Conservation (phyloP, 2,888 invertebrate species). For the Lasius platythorax region DNA sequence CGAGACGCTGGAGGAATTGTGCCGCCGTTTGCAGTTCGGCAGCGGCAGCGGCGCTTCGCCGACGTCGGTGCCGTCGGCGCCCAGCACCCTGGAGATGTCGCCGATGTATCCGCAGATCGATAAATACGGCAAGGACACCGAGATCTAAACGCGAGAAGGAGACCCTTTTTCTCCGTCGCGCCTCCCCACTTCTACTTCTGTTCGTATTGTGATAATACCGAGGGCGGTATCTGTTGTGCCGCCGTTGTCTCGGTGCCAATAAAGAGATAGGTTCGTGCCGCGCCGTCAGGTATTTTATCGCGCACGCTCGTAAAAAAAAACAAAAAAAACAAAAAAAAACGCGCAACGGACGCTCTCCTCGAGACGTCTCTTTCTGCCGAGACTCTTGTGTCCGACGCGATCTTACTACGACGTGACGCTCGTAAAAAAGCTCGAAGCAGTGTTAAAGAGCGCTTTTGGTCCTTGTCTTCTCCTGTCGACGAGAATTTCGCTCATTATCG, state of each 20-base stretch:
- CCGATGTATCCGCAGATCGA: constrained; percentile 94
- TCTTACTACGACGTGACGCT: neutral
- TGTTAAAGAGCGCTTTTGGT: constrained; percentile 1
- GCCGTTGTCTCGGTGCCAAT: constrained; percentile 57
- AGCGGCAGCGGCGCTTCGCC: constrained; percentile 88
- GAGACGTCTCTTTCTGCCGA: neutral
- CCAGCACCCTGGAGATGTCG: constrained; percentile 95
- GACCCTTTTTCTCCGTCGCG: neutral
- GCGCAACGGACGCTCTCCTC: neutral
- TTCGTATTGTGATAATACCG: constrained; percentile 73
- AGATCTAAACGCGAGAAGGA: constrained; percentile 88
- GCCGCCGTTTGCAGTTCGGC: constrained; percentile 90
- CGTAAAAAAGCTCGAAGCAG: constrained; percentile 20
- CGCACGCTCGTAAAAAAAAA: neutral
- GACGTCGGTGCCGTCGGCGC: constrained; percentile 91
- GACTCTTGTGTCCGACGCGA: neutral
- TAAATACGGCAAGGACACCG: constrained; percentile 93
- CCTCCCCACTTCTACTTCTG: constrained; percentile 39
- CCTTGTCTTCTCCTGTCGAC: neutral
- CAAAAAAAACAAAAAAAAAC: too few species aligned
- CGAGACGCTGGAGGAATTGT: constrained; percentile 93
- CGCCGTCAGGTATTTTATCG: constrained; percentile 33
- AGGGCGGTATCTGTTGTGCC: constrained; percentile 42
- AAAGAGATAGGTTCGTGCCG: constrained; percentile 65
- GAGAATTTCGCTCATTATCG: constrained; percentile 9